Percentiles rank a stretch among this genome's conserved stretches.
phyloP scores from a whole-genome alignment of 2,113 vertebrate genomes.

The Macquaria australasica region DNA sequence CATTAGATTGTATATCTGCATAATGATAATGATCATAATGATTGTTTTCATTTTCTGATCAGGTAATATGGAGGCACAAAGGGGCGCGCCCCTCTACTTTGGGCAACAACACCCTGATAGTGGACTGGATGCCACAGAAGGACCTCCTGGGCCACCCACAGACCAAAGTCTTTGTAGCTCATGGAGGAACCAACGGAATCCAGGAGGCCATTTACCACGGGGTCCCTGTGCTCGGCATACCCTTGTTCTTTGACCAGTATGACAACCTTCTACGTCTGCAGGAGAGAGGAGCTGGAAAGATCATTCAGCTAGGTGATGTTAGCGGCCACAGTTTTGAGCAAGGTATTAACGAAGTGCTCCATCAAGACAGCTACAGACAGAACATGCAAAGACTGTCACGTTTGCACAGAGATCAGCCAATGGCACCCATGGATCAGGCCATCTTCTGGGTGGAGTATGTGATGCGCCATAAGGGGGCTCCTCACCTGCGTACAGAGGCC shows the following conservation, averaged over 20 bases:
- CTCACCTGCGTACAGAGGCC: slow-evolving; percentile 73
- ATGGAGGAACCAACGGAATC: slow-evolving; percentile 83
- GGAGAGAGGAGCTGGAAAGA: slow-evolving; percentile 73
- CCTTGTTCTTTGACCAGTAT: slow-evolving; percentile 82
- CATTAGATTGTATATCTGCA: background rate
- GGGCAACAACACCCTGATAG: slow-evolving; percentile 81
- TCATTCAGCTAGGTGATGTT: slow-evolving; percentile 65
- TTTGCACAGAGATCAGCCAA: slow-evolving; percentile 78
- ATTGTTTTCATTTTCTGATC: slow-evolving; percentile 5
- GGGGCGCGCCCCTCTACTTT: slow-evolving; percentile 74
- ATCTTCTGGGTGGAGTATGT: slow-evolving; percentile 82
- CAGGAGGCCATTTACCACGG: slow-evolving; percentile 82
- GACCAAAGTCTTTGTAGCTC: slow-evolving; percentile 79
- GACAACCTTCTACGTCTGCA: slow-evolving; percentile 80
- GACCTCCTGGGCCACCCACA: slow-evolving; percentile 82
- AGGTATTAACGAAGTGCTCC: slow-evolving; percentile 60
- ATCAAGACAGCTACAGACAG: slow-evolving; percentile 63
- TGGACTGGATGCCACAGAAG: slow-evolving; percentile 83
- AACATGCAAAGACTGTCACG: slow-evolving; percentile 77
- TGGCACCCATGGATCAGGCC: slow-evolving; percentile 71
- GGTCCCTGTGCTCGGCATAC: slow-evolving; percentile 79
- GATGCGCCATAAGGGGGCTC: slow-evolving; percentile 79
- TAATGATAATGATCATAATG: background rate
- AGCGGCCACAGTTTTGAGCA: slow-evolving; percentile 61
- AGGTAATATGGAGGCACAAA: slow-evolving; percentile 82